These are phyloP conservation scores for Neopelma chrysocephalum DNA, from an alignment of 2,797 vertebrate genomes.

Conservation along the genomic window DNA sequence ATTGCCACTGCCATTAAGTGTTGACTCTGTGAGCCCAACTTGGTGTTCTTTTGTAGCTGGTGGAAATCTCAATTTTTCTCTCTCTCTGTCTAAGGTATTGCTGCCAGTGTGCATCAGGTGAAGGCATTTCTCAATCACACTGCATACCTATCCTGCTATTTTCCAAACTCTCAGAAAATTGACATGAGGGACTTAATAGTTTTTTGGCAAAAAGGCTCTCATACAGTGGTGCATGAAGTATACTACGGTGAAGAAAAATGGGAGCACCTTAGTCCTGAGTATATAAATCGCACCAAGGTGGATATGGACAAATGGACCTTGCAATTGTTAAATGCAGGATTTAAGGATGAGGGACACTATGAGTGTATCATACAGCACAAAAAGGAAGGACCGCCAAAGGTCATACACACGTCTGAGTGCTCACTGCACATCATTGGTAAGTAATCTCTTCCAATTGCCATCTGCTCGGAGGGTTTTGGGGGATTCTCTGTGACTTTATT, in stretches of 20 bases:
- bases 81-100: constrained; percentile 26
- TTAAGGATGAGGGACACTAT: constrained; percentile 31
- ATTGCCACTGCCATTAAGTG: neutral
- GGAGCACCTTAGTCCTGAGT: constrained; percentile 30
- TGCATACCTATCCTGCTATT: constrained; percentile 41
- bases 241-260: constrained; percentile 8
- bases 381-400: neutral
- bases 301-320: constrained; percentile 46
- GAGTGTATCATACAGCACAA: constrained; percentile 26
- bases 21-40: neutral
- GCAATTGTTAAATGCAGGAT: constrained; percentile 20
- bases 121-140: constrained; percentile 54
- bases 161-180: constrained; percentile 34
- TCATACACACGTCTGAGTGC: constrained; percentile 39
- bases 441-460: neutral
- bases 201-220: constrained; percentile 44
- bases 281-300: constrained; percentile 54
- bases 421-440: constrained; percentile 44
- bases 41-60: neutral
- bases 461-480: neutral
- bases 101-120: neutral
- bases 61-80: constrained; percentile 1
- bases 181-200: neutral
- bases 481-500: neutral
- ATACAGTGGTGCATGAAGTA: constrained; percentile 24